Base-by-base conservation (phyloP, 2,888 invertebrate genomes). In the Frankliniella fusca region DNA sequence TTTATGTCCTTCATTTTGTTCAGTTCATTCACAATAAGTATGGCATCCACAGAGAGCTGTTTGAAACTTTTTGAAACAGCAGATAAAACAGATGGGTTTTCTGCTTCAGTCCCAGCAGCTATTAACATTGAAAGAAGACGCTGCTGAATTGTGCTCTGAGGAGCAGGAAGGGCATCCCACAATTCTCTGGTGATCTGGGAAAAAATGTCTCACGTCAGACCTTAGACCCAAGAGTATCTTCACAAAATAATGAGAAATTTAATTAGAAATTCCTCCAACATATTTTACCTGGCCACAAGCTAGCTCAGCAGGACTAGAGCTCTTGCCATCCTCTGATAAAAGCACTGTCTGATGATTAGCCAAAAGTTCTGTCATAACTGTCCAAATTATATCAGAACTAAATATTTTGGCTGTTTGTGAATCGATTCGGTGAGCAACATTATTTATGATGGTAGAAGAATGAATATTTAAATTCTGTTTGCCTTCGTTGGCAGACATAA, bases 21-120 rank as follows among this genome's bases (percentile, higher is more conserved):
- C 3, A 85, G 82, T 23, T 85, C 70, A 23, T 82, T 61, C 12
- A 84, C 82, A 20, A 95, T 89, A 48, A 93, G 89, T 38, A 89
- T 86, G 11, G 93, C 92, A 83, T 93, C 90, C 15, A 95, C 87
- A 83, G 90, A 89, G 23, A 95, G 91, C 85, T 91, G 91, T 85
- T 93, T 93, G 85, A 95, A 91, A 3, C 92, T 88, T 85, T 91
- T 92, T 15, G 91, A 91, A 0, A 92, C 92, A 0, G 90, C 89
- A 81, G 92, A 89, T 18, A 91, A 89, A 81, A 93, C 90, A 65
- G 90, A 89, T 10, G 92, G 90, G 86, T 92, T 92, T 83, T 91
- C 91, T 18, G 92, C 83, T n/a, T 86, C 85, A 11, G 84, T 83
- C 15, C 83, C 84, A 80, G 83, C 83, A 23, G 83, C 82, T 15